Evolutionary conservation across 2,888 invertebrate species (phyloP), one percentile per base, ranked within the genome.

Genomic region (Eumacrocentrus americanus): DNA sequence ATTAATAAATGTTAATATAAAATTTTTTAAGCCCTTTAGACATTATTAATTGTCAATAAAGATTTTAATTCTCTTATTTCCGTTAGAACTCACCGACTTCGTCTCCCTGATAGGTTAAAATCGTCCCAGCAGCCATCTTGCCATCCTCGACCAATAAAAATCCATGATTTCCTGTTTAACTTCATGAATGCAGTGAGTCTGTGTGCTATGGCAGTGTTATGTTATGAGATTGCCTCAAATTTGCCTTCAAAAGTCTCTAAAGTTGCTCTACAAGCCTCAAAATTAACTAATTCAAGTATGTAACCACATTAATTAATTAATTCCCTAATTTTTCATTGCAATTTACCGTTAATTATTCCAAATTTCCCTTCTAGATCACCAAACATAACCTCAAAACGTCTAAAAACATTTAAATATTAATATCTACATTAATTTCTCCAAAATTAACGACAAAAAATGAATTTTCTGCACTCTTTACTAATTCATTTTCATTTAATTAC

Each of bases 161-260:
- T 29, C 29, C 9, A 29, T 29, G 5, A 9, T 29, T 29, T 29
- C n/a, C 29, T 29, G 29, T 6, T 6, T 9, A 29, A 4, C 4
- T 9, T 29, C 5, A 9, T 9, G 9, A 29, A 29, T 29, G 29
- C 29, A 29, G 29, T 29, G 29, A 29, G 29, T 29, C 9, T 29
- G n/a, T 57, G 35, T 46, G 14, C n/a, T 46, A n/a, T 12, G 14
- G 22, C 25, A 20, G 12, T 46, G 46, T 46, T 46, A 42, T 42
- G 46, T 25, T 46, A 22, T 46, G 46, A 46, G n/a, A 46, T 46
- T 46, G 12, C 7, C 23, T 12, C 7, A n/a, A 46, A 46, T 6
- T 25, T 22, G n/a, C 12, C 12, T 46, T 22, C 1, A 11, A 46
- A 12, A 46, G 2, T 25, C 5, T 46, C 4, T 4, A 3, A 46